A percentile compares a stretch with the other conserved stretches of the same genome.
Evolutionary conservation across 2,113 vertebrate genomes (phyloP).

Genomic region (Stomatorhinus ivindoensis): DNA sequence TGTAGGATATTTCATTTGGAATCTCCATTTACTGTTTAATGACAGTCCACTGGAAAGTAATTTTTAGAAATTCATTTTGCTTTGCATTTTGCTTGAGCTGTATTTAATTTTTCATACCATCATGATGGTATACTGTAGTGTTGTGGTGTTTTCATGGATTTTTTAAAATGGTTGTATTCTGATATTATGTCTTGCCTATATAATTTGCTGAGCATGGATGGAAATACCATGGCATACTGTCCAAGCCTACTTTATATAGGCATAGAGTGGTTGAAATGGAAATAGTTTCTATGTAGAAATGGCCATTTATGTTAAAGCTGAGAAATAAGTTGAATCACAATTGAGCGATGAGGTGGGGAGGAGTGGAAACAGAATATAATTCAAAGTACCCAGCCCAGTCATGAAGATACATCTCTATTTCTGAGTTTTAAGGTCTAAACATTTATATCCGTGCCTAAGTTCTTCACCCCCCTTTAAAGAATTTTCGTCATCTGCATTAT

Average conservation of each 20-base stretch:
- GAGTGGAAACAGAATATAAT: background rate
- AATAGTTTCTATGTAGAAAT: background rate
- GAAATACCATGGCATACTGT: background rate
- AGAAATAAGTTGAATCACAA: background rate
- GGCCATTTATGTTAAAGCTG: background rate
- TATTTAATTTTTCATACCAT: background rate
- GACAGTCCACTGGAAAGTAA: background rate
- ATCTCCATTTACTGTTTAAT: background rate
- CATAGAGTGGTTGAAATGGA: background rate
- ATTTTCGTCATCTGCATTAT: background rate
- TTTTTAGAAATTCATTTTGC: background rate
- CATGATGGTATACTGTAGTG: background rate
- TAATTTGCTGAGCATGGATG: background rate
- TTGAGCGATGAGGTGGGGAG: too few species aligned
- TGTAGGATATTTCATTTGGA: background rate
- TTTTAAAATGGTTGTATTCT: background rate
- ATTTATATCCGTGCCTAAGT: background rate
- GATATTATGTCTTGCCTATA: background rate
- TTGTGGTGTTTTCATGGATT: background rate
- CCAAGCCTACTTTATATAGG: background rate
- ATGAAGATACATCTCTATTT: background rate
- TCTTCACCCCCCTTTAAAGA: background rate
- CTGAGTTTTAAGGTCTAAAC: background rate
- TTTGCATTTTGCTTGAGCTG: background rate
- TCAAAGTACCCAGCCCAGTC: background rate